These are phyloP conservation scores for Acrocephalus kingi DNA, from an alignment of 2,113 vertebrate genomes.

Conservation along the genomic window DNA sequence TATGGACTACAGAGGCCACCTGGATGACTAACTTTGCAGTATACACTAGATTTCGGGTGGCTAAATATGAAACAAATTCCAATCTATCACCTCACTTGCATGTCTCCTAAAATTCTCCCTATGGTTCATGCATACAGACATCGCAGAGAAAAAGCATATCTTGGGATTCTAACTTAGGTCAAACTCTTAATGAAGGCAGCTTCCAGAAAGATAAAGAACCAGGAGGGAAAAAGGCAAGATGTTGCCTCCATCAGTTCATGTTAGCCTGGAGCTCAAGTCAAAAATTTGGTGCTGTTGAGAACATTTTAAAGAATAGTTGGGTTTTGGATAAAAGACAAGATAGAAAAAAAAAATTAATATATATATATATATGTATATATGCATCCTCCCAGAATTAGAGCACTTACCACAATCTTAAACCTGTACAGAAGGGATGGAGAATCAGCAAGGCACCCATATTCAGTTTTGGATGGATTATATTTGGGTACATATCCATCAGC, in stretches of 20 bases:
- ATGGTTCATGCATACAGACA: accelerated
- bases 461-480: slow-evolving; percentile 85
- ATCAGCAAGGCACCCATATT: slow-evolving; percentile 94
- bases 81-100: not conserved
- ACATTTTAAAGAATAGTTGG: not conserved
- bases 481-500: slow-evolving; percentile 95
- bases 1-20: not conserved
- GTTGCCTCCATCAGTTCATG: not conserved
- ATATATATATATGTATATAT: not conserved
- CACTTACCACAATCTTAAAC: slow-evolving; percentile 93
- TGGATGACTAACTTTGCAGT: not conserved
- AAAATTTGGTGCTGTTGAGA: not conserved
- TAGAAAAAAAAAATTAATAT: not conserved
- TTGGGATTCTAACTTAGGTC: not conserved
- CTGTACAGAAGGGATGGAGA: slow-evolving; percentile 88
- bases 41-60: not conserved
- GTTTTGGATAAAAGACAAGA: not conserved
- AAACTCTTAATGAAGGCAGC: not conserved
- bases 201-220: not conserved
- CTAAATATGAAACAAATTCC: not conserved
- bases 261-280: not conserved
- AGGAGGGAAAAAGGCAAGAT: not conserved
- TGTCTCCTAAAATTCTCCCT: not conserved
- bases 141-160: not conserved
- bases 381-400: not conserved